Base-by-base conservation (phyloP, 2,113 vertebrate genomes). In the Lutjanus erythropterus region DNA sequence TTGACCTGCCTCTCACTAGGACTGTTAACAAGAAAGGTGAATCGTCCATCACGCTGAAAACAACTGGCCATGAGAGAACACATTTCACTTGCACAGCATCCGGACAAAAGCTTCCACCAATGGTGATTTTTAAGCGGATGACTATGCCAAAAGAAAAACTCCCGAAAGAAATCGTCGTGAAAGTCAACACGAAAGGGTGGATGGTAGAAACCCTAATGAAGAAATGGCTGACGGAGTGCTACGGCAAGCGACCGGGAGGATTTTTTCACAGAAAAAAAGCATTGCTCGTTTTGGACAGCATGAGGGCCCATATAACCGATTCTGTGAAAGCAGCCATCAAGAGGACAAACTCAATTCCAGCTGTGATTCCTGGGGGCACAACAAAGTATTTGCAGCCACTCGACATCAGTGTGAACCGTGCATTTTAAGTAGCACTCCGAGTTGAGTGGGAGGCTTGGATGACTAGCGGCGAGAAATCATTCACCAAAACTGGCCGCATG, bases 121-220 rank as follows among this genome's bases (percentile, higher is more conserved):
- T 86, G 84, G 70, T 87, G 52, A 84, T 58, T 88, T 89, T 78
- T 78, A 86, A 86, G n/a, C 33, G 61, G 19, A 47, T 64, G 4
- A 89, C 78, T 0, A 80, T 89, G 75, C 77, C 75, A 72, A 87
- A 89, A 53, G 76, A 88, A 71, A 46, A 86, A 50, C 1, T 88
- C 58, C 86, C 67, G 15, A 84, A 46, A 23, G 61, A n/a, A 10
- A 82, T 88, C 0, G 6, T 56, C 0, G 47, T 74, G 1, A 42
- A 78, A 50, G 27, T 74, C 0, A 74, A 21, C 31, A 41, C 7
- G 10, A 78, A 70, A 71, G 66, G 35, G 10, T 78, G 64, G 74
- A 75, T 74, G 77, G 27, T 10, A 7, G 42, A 60, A 15, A 44
- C 72, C 55, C 25, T 78, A 68, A 46, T 46, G 15, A 3, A 46